phyloP scores from a whole-genome alignment of 2,113 vertebrate genomes.

The Gasterosteus aculeatus region DNA sequence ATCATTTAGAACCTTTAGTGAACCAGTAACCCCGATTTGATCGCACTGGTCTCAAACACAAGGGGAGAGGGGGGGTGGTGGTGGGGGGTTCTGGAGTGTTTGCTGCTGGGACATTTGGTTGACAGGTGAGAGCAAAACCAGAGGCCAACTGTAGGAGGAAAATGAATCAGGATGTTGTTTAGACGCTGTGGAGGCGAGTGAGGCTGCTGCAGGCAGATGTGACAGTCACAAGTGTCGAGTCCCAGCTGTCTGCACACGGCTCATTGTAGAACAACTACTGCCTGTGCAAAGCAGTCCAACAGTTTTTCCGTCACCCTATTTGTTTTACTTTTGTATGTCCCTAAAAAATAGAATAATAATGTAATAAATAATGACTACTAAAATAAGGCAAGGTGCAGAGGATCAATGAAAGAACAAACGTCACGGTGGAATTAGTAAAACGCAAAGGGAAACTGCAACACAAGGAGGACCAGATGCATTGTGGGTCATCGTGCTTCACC shows the following conservation, averaged over 20 bases:
- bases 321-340: background rate
- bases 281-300: background rate
- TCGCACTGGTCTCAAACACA: conserved; percentile 11
- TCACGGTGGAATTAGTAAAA: background rate
- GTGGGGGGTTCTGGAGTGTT: conserved; percentile 12
- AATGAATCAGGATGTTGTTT: conserved; percentile 59
- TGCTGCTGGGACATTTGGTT: conserved; percentile 51
- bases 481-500: conserved; percentile 52
- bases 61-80: background rate
- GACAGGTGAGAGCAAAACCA: conserved; percentile 40
- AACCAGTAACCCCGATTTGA: background rate
- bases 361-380: background rate
- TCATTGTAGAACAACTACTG: conserved; percentile 11
- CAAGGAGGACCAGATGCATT: background rate
- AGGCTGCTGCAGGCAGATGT: conserved; percentile 33
- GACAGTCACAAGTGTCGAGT: conserved; percentile 60
- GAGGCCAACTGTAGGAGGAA: conserved; percentile 39
- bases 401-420: background rate
- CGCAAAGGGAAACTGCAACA: background rate
- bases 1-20: background rate
- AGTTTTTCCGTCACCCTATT: background rate
- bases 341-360: background rate
- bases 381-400: background rate
- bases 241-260: conserved; percentile 51
- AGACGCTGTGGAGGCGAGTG: conserved; percentile 29